Percentiles rank a stretch among this genome's conserved stretches.
phyloP scores from a whole-genome alignment of 2,113 vertebrate species.

The Nannospalax galili region DNA sequence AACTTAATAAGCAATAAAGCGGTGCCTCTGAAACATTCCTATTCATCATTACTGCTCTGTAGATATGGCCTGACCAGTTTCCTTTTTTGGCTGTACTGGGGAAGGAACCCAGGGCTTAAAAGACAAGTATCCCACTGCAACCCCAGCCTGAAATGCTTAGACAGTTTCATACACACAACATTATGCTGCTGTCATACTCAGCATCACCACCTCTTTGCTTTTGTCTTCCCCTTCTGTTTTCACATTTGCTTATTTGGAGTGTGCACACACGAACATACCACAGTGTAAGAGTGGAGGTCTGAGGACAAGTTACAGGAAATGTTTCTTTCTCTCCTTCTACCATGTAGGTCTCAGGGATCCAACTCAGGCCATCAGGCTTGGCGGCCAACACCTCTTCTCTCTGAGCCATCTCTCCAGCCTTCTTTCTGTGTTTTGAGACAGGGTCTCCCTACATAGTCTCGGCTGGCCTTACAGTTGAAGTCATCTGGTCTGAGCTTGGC shows the following conservation, averaged over 20 bases:
- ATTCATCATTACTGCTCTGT: too few species aligned
- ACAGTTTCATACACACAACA: too few species aligned
- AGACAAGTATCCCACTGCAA: too few species aligned
- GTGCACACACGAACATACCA: not conserved
- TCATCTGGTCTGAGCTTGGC: not conserved
- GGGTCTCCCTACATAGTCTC: not conserved
- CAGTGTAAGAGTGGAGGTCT: not conserved
- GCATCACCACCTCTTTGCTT: too few species aligned
- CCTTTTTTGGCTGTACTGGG: fast-evolving
- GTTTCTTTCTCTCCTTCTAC: not conserved
- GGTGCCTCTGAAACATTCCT: not conserved
- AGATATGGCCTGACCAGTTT: too few species aligned
- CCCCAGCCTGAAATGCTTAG: too few species aligned
- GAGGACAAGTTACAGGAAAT: not conserved
- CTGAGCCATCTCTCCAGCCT: not conserved
- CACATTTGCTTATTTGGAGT: not conserved
- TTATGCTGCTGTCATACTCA: too few species aligned
- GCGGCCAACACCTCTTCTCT: not conserved
- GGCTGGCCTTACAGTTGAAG: too few species aligned
- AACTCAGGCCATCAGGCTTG: not conserved
- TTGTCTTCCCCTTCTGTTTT: not conserved
- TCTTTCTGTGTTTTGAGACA: too few species aligned
- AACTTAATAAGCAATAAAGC: not conserved
- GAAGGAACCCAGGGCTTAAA: not conserved
- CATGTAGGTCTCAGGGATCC: not conserved